Evolutionary conservation across 1,140 invertebrate genomes (phyloP).

Genomic region (Melanaphis sacchari): DNA sequence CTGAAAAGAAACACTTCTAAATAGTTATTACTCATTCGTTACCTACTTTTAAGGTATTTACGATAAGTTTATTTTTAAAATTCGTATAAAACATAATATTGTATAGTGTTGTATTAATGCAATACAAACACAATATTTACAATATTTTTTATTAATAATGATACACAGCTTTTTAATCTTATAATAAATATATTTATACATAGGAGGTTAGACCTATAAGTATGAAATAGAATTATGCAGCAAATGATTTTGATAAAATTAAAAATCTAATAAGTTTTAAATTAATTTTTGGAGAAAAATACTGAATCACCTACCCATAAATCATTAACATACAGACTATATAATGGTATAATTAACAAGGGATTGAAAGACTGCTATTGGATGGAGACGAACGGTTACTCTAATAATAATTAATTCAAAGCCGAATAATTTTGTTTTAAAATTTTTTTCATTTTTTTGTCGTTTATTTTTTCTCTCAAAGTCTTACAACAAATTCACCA

Average conservation of each 20-base stretch:
- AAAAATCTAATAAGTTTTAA: background rate
- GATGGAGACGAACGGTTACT: background rate
- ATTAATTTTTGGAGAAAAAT: background rate
- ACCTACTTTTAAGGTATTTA: background rate
- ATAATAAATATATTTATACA: background rate
- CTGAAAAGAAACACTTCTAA: background rate
- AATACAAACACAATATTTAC: background rate
- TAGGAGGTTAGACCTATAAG: background rate
- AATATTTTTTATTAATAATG: background rate
- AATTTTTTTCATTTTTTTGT: background rate
- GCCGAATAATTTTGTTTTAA: background rate
- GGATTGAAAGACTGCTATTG: background rate
- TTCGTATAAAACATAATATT: background rate
- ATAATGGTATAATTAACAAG: background rate
- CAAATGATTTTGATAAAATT: background rate
- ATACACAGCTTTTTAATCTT: background rate
- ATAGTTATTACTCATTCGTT: background rate
- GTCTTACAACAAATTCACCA: conserved; percentile 47
- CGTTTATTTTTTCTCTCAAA: conserved; percentile 45
- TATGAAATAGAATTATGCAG: background rate
- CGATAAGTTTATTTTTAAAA: background rate
- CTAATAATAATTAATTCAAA: background rate
- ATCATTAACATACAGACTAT: background rate
- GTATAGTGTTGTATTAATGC: background rate
- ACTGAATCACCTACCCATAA: background rate